Evolutionary conservation across 2,113 vertebrate genomes (phyloP), one percentile per base, ranked within the genome.

Genomic region (Dinomys branickii): DNA sequence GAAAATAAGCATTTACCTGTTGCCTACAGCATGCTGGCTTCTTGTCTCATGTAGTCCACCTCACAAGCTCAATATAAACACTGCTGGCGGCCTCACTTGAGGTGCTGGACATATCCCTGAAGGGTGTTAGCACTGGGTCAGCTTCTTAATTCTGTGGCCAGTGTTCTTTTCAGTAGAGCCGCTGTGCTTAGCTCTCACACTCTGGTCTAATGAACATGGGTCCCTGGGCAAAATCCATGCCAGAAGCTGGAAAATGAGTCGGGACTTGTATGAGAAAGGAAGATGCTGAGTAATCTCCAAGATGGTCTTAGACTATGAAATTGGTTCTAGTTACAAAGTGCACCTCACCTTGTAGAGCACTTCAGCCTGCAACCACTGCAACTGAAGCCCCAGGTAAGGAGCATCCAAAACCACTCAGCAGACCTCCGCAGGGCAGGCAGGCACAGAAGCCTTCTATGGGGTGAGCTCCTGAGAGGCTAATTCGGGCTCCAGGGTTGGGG

Each of bases 71-170:
- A 5, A 80, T 58, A 50, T 59, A 38, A 71, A 92, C n/a, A 56
- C 30, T 33, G 35, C 20, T 41, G 24, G 59, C 30, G 26, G 20
- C 47, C 30, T 50, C 58, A 47, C 17, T 24, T 26, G 63, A 90
- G 63, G 19, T 58, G 44, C 63, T 47, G 13, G 87, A 54, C 33
- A 56, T 85, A 47, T 56, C 41, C 41, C 5, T 56, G 11, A 54
- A 8, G 52, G 50, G 33, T 85, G 81, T 41, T 22, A 50, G 52
- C 75, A 24, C 35, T 3, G 5, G 84, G 12, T 78, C 73, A 58
- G 50, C 61, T 67, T 94, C 75, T 80, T 92, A n/a, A 30, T 73
- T 93, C 59, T 85, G 86, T 59, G 75, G 26, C 24, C 77, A 73
- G 9, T 54, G 44, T 67, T 85, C 50, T 78, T 67, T 61, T 81